These are phyloP conservation scores for Malacoctenus gilli DNA, from an alignment of 2,797 vertebrate species.

Conservation along the genomic window DNA sequence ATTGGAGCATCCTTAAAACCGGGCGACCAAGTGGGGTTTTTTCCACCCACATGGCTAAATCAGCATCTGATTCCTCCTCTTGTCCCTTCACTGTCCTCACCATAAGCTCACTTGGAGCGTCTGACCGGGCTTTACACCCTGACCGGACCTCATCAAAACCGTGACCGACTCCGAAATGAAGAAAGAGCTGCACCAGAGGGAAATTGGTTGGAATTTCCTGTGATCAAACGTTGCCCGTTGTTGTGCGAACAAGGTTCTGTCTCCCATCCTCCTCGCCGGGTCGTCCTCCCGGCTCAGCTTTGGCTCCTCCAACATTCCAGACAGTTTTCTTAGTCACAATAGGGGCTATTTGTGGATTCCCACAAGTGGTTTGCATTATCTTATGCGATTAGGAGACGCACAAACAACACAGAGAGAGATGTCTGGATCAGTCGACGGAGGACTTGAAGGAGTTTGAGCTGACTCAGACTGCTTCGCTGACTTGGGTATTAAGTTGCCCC, in stretches of 20 bases:
- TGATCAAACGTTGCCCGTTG: slow-evolving; percentile 47
- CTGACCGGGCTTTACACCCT: slow-evolving; percentile 17
- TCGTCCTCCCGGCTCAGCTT: slow-evolving; percentile 27
- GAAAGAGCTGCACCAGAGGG: slow-evolving; percentile 24
- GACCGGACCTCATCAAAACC: background rate
- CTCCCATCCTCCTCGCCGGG: slow-evolving; percentile 7
- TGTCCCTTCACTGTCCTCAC: too few species aligned
- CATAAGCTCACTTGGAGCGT: too few species aligned
- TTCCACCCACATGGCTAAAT: too few species aligned
- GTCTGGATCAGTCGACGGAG: slow-evolving; percentile 53
- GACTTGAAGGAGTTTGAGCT: slow-evolving; percentile 46
- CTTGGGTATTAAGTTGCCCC: slow-evolving; percentile 45
- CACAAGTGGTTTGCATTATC: slow-evolving; percentile 60
- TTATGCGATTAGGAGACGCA: slow-evolving; percentile 43
- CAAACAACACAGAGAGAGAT: slow-evolving; percentile 54
- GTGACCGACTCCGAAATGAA: slow-evolving; percentile 28
- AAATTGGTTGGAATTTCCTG: slow-evolving; percentile 67
- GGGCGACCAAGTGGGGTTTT: too few species aligned
- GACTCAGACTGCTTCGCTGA: slow-evolving; percentile 46
- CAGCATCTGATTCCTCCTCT: too few species aligned
- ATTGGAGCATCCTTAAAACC: too few species aligned
- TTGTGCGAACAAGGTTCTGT: slow-evolving; percentile 44
- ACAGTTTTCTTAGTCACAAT: slow-evolving; percentile 39
- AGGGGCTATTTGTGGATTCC: slow-evolving; percentile 52
- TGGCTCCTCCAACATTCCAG: slow-evolving; percentile 18